A percentile compares a stretch with the other conserved stretches of the same genome.
Evolutionary conservation across 2,888 invertebrate species (phyloP).

Genomic region (Lacanobia wlatinum): DNA sequence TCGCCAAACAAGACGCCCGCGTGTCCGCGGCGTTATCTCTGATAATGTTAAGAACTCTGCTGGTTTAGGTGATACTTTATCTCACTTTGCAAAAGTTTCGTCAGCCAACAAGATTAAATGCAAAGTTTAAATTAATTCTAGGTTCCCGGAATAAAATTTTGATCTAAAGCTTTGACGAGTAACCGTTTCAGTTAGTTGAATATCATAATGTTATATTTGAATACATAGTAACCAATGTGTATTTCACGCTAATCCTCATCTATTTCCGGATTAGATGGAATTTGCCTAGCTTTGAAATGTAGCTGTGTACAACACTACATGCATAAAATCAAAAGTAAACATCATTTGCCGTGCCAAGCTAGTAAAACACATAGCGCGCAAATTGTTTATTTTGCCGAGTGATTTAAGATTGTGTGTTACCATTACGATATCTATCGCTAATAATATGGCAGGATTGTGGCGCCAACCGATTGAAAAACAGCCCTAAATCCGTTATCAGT

Average conservation of each 20-base stretch:
- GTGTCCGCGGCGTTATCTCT: conserved; percentile 77
- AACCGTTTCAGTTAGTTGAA: conserved; percentile 53
- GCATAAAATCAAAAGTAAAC: conserved; percentile 53
- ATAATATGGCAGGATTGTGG: conserved; percentile 75
- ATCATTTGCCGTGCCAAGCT: conserved; percentile 42
- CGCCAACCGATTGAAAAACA: conserved; percentile 80
- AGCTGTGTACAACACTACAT: conserved; percentile 38
- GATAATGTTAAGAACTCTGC: conserved; percentile 79
- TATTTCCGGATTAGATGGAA: conserved; percentile 14
- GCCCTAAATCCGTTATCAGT: conserved; percentile 84
- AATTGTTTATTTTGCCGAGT: conserved; percentile 64
- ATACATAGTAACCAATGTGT: conserved; percentile 1
- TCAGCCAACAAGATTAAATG: conserved; percentile 88
- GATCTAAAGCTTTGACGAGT: conserved; percentile 77
- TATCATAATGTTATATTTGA: conserved; percentile 6
- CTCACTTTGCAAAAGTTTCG: conserved; percentile 85
- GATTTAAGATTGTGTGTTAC: conserved; percentile 65
- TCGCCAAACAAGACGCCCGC: conserved; percentile 56
- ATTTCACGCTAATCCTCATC: conserved; percentile 5
- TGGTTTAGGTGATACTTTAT: conserved; percentile 87
- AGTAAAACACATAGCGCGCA: conserved; percentile 47
- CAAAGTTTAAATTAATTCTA: conserved; percentile 89
- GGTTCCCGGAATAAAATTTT: conserved; percentile 80
- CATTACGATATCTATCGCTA: conserved; percentile 70
- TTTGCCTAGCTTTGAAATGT: conserved; percentile 25